These are phyloP conservation scores for Copidosoma aretas DNA, from an alignment of 2,888 invertebrate genomes.

Conservation along the genomic window DNA sequence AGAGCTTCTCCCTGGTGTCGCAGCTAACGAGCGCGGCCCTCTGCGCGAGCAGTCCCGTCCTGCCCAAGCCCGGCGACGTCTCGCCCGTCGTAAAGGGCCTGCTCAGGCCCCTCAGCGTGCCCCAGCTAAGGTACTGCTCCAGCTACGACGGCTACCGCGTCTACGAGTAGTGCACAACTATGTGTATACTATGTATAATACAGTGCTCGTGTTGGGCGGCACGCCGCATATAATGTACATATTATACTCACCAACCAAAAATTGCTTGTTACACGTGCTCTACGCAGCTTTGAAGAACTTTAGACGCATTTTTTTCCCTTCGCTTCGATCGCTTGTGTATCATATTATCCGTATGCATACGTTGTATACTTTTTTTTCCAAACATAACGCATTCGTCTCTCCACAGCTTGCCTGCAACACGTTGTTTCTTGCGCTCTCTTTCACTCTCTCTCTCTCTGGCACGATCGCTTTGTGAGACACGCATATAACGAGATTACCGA, in stretches of 20 bases:
- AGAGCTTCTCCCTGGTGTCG: slow-evolving; percentile 66
- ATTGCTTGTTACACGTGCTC: neutral
- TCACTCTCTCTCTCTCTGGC: neutral
- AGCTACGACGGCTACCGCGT: slow-evolving; percentile 18
- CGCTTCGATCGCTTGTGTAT: too few species aligned
- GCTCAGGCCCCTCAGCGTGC: slow-evolving; percentile 67
- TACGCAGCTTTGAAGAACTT: neutral
- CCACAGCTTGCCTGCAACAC: too few species aligned
- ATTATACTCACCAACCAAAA: too few species aligned
- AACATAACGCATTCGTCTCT: too few species aligned
- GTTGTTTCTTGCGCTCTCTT: slow-evolving; percentile 1
- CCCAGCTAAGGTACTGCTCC: slow-evolving; percentile 61
- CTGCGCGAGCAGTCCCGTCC: slow-evolving; percentile 68
- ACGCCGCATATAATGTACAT: too few species aligned
- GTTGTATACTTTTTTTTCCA: neutral
- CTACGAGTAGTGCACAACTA: neutral
- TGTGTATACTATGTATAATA: too few species aligned
- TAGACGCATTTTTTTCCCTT: slow-evolving; percentile 3
- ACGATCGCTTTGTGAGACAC: neutral
- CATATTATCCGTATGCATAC: too few species aligned
- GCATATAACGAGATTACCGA: too few species aligned
- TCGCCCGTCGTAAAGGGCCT: slow-evolving; percentile 68
- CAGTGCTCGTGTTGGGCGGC: too few species aligned
- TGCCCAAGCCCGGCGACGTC: slow-evolving; percentile 64
- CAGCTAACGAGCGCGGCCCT: slow-evolving; percentile 69